Base-by-base conservation (phyloP, 1,140 invertebrate species). In the Ceratina calcarata region DNA sequence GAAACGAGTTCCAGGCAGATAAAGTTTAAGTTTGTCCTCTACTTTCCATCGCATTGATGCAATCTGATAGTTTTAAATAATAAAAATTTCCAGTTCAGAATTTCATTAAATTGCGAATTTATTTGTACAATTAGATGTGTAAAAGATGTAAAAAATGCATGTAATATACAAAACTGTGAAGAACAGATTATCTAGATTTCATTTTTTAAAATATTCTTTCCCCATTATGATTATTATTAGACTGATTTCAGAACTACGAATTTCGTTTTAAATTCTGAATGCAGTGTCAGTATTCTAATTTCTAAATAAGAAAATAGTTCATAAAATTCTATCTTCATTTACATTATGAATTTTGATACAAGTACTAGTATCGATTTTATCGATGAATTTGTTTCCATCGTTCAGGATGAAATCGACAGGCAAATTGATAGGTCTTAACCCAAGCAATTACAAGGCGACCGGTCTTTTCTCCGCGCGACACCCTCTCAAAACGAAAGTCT, bases 401-500 rank as follows among this genome's bases (percentile, higher is more conserved):
- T 22, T 6, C 16, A 13, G 13, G 22, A 61, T 22, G 20, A 27
- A 27, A 64, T 18, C 10, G 71, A 64, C 45, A 20, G 45, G 22
- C 12, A 45, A 15, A 6, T 18, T 13, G 27, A 71, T 64, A 24
- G 2, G 12, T 64, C 16, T 62, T n/a, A 53, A 73, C 67, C 20
- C 53, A 18, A 1, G 49, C 27, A 24, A 75, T 75, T 68, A 64
- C 49, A 37, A 20, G 51, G 45, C 49, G 20, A 8, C 6, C 16
- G 16, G 37, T 60, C 71, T 74, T 82, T 74, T 53, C 57, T 65
- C 65, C 12, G n/a, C 18, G 27, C 16, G 65, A 45, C 49, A 74
- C 65, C 73, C 32, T 76, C 55, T 65, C 78, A 53, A 73, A 73
- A 84, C 78, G 82, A 85, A 84, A 85, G 83, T 84, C 51, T 64